Evolutionary conservation across 1,140 invertebrate species (phyloP).

Genomic region (Scaptodrosophila lebanonensis): DNA sequence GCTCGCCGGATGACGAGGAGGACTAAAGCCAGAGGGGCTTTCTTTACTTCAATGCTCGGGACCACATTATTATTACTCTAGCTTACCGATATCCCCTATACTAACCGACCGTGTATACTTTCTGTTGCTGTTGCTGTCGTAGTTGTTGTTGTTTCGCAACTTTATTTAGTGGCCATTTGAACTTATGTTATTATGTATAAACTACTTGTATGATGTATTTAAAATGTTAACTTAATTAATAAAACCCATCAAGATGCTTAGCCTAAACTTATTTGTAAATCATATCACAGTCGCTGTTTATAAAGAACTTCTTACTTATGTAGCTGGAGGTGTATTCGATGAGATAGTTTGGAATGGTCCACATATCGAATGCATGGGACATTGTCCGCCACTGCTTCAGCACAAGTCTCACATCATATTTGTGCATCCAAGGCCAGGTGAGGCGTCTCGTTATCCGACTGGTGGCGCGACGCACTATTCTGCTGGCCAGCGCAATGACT

Average conservation of each 20-base stretch:
- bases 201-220: no score
- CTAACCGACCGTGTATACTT: no score
- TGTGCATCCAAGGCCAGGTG: conserved; percentile 31
- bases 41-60: no score
- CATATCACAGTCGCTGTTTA: conserved; percentile 74
- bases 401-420: conserved; percentile 38
- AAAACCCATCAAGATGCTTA: no score
- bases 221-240: no score
- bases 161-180: conserved; percentile 12
- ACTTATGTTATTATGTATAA: no score
- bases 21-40: conserved; percentile 38
- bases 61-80: no score
- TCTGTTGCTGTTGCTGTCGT: no score
- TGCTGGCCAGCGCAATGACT: conserved; percentile 44
- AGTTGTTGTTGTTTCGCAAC: no score
- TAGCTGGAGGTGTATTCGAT: conserved; percentile 58
- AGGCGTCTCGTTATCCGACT: conserved; percentile 49
- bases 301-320: conserved; percentile 58
- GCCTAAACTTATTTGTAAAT: conserved; percentile 76
- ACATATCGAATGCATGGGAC: conserved; percentile 54
- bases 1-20: conserved; percentile 42
- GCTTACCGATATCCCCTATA: no score
- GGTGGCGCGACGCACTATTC: conserved; percentile 48
- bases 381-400: conserved; percentile 45
- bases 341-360: conserved; percentile 68